Percentiles rank a stretch among this genome's conserved stretches.
Conservation (phyloP, 2,888 invertebrate species). For the Nemapogon koenigi region DNA sequence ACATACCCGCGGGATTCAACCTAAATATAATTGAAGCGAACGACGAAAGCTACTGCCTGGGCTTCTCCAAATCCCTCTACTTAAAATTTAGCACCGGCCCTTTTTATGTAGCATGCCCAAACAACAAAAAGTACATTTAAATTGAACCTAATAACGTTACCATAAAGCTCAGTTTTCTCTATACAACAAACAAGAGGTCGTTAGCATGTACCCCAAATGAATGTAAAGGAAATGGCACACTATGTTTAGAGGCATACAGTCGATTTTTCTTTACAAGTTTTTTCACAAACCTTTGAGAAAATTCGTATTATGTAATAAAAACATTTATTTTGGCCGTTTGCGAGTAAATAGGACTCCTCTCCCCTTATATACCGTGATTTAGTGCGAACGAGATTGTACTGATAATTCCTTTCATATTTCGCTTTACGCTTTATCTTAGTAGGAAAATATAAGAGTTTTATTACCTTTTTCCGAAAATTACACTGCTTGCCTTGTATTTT, state of each 20-base stretch:
- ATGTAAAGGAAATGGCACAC: slow-evolving; percentile 23
- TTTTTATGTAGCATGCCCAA: slow-evolving; percentile 43
- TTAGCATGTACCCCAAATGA: neutral
- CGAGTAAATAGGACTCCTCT: slow-evolving; percentile 57
- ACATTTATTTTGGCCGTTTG: slow-evolving; percentile 63
- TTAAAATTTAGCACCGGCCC: slow-evolving; percentile 58
- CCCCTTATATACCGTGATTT: slow-evolving; percentile 53
- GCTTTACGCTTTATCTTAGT: slow-evolving; percentile 55
- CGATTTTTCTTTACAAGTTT: slow-evolving; percentile 19
- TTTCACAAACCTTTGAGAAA: slow-evolving; percentile 52
- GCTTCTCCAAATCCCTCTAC: slow-evolving; percentile 53
- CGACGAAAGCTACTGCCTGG: slow-evolving; percentile 31
- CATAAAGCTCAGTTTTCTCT: slow-evolving; percentile 21
- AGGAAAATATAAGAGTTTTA: slow-evolving; percentile 36
- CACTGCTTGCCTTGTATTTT: too few relatives aligned
- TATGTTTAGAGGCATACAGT: slow-evolving; percentile 22
- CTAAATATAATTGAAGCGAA: slow-evolving; percentile 12
- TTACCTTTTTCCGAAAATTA: slow-evolving; percentile 1
- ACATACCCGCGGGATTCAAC: too few relatives aligned
- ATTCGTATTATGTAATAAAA: slow-evolving; percentile 62
- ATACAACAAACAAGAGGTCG: neutral
- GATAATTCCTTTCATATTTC: slow-evolving; percentile 62
- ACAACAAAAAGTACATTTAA: slow-evolving; percentile 20
- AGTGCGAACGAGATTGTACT: slow-evolving; percentile 60
- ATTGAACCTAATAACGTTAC: slow-evolving; percentile 20